Evolutionary conservation across 2,797 vertebrate species (phyloP).

Genomic region (Otolemur crassicaudatus): DNA sequence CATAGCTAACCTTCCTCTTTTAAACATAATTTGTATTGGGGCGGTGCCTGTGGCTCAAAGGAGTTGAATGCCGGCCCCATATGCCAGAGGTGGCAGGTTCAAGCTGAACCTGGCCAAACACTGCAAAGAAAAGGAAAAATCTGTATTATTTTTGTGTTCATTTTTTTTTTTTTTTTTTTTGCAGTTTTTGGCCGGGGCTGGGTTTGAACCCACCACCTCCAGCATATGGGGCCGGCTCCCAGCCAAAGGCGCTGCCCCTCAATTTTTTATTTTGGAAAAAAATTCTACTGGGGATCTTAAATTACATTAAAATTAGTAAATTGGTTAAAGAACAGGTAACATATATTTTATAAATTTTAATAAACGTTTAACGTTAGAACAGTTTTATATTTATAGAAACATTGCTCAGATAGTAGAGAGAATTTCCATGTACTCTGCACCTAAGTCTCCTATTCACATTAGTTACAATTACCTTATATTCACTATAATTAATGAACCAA

Average conservation of each 20-base stretch:
- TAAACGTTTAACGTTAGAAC: neutral
- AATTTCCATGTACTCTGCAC: neutral
- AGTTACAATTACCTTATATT: neutral
- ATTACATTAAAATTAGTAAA: neutral
- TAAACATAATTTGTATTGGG: neutral
- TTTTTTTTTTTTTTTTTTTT: neutral
- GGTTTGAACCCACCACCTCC: too few relatives aligned
- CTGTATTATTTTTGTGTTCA: neutral
- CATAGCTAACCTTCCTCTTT: neutral
- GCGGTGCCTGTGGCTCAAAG: too few relatives aligned
- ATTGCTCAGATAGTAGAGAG: neutral
- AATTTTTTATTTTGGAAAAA: neutral
- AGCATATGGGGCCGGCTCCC: too few relatives aligned
- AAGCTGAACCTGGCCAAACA: too few relatives aligned
- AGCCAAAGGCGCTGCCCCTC: too few relatives aligned
- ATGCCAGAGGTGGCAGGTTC: too few relatives aligned
- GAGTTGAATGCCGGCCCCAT: too few relatives aligned
- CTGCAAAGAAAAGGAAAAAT: neutral
- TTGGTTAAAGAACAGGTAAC: neutral
- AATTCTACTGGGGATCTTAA: neutral
- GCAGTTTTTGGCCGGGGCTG: too few relatives aligned
- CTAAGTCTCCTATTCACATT: neutral
- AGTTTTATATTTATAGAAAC: neutral
- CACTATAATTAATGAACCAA: neutral
- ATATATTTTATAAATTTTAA: neutral